phyloP scores from a whole-genome alignment of 2,113 vertebrate species.

The Gavia stellata region DNA sequence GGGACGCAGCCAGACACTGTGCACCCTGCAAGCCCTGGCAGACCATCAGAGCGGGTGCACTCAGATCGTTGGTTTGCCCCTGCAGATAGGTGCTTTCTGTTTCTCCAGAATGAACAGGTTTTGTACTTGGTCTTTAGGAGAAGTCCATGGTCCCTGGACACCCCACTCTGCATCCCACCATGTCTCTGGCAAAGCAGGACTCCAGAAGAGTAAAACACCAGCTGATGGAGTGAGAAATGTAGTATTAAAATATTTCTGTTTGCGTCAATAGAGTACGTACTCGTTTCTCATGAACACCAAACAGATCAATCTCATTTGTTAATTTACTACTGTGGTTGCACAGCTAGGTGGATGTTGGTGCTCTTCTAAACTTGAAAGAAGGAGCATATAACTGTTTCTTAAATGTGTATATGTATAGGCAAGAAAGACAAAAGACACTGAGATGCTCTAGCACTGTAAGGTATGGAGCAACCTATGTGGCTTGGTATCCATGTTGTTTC shows the following conservation, averaged over 20 bases:
- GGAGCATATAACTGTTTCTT: not conserved
- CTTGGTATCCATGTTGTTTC: not conserved
- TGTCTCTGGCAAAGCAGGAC: not conserved
- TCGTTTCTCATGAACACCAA: not conserved
- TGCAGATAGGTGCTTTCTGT: not conserved
- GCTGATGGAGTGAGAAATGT: not conserved
- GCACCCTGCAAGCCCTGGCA: not conserved
- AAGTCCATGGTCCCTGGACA: not conserved
- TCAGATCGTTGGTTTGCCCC: not conserved
- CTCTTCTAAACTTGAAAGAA: not conserved
- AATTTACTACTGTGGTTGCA: not conserved
- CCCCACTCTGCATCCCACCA: fast-evolving
- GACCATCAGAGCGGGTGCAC: not conserved
- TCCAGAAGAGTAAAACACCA: not conserved
- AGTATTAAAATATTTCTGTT: not conserved
- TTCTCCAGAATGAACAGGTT: not conserved
- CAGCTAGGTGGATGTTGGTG: not conserved
- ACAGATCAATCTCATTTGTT: not conserved
- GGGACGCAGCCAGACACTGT: not conserved
- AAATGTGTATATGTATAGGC: not conserved
- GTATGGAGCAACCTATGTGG: not conserved
- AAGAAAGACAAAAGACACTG: not conserved
- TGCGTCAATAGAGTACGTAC: not conserved
- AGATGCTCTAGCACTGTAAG: not conserved
- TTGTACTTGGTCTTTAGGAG: not conserved